Conservation (phyloP, 2,113 vertebrate species). For the Malaclemys terrapin region DNA sequence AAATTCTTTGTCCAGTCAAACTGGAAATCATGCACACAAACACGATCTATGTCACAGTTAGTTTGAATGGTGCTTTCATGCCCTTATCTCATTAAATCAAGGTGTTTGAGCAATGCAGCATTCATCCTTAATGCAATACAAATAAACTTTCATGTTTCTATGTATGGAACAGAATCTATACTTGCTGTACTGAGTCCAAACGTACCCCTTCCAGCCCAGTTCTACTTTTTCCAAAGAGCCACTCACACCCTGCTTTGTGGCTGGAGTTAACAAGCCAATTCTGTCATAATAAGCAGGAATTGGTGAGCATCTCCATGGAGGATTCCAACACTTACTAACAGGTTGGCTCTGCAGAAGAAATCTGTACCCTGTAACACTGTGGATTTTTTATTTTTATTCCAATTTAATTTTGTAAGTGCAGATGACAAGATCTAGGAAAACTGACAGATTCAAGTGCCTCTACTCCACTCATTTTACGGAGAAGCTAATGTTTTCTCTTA, state of each 20-base stretch:
- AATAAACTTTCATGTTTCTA: background rate
- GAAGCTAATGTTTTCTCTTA: background rate
- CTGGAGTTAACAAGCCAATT: slow-evolving; percentile 64
- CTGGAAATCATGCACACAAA: background rate
- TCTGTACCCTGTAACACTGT: slow-evolving; percentile 39
- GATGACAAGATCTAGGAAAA: slow-evolving; percentile 60
- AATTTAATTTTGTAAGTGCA: slow-evolving; percentile 56
- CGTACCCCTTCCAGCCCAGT: slow-evolving; percentile 27
- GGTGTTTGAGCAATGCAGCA: slow-evolving; percentile 21
- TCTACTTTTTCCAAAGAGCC: slow-evolving; percentile 18
- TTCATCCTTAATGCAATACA: slow-evolving; percentile 39
- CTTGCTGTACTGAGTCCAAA: background rate
- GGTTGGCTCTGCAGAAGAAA: slow-evolving; percentile 68
- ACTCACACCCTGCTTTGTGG: slow-evolving; percentile 23
- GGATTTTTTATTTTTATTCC: slow-evolving; percentile 70
- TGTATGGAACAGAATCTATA: slow-evolving; percentile 10
- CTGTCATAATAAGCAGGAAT: slow-evolving; percentile 72
- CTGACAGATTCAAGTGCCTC: background rate
- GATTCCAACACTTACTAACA: slow-evolving; percentile 64
- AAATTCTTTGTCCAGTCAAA: background rate
- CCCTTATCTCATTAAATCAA: slow-evolving; percentile 31
- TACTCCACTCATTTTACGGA: background rate
- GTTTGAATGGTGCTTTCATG: background rate
- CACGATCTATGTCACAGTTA: background rate
- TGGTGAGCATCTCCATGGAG: slow-evolving; percentile 57